Evolutionary conservation across 2,113 vertebrate species (phyloP), one percentile per base, ranked within the genome.

Genomic region (Nansenia antarctica): DNA sequence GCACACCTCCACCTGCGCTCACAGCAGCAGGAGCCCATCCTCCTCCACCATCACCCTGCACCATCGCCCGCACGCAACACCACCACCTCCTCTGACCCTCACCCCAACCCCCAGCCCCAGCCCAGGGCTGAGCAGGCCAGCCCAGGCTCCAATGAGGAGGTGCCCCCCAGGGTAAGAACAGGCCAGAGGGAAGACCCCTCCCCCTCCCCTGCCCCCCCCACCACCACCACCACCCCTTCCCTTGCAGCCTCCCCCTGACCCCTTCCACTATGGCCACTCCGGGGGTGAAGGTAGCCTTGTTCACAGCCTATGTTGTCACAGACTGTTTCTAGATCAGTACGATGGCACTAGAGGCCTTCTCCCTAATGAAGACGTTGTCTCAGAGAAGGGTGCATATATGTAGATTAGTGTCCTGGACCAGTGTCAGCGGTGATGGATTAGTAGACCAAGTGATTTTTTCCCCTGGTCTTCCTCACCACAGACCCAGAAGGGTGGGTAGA

Each of bases 1-100:
- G 94, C 95, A 93, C 95, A 97, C 89, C 95, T 97, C 84, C 96
- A 96, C 91, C 94, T 97, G 91, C 95, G 95, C 77, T 94, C 94
- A 93, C 96, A 96, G 95, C 95, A 98, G 89, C 93, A 96, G 95
- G 95, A 98, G 89, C 93, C 95, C 67, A 87, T 86, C 74, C 84
- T 80, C 30, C 82, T 84, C 72, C 86, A 59, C 62, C 62, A 65
- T 9, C 62, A 65, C n/a, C 70, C 52, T 12, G 34, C 62, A 84
- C 68, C 94, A 91, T 85, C 79, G 63, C 93, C 95, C 86, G 92
- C 94, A 92, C 94, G 94, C 94, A 94, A n/a, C n/a, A n/a, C n/a
- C n/a, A n/a, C n/a, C n/a, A n/a, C n/a, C n/a, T n/a, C n/a, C n/a
- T n/a, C 92, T 91, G 95, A 96, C 89, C 93, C 90, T 89, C 93